These are phyloP conservation scores for Spheniscus mendiculus DNA, from an alignment of 2,113 vertebrate species.

Conservation along the genomic window DNA sequence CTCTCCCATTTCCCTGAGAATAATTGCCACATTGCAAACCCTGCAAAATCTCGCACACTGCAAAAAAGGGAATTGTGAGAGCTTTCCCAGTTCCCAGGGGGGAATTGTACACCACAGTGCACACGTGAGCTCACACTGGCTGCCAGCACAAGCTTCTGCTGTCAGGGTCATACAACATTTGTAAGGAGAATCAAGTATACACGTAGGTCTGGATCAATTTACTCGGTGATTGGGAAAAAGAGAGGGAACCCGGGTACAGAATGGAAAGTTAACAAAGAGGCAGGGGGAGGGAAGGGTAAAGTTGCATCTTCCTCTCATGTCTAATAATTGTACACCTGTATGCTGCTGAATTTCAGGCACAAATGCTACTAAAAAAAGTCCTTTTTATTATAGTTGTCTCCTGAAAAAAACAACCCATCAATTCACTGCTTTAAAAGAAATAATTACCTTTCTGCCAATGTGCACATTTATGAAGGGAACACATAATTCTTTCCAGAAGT, in stretches of 20 bases:
- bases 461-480: not conserved
- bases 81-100: not conserved
- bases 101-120: not conserved
- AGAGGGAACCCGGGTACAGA: not conserved
- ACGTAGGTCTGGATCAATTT: not conserved
- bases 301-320: not conserved
- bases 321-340: not conserved
- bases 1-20: not conserved
- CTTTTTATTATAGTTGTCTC: not conserved
- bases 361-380: not conserved
- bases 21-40: not conserved
- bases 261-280: not conserved
- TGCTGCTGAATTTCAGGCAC: not conserved
- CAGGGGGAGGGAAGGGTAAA: not conserved
- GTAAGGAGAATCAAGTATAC: not conserved
- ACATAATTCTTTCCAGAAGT: not conserved
- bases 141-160: not conserved
- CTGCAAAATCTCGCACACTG: accelerated
- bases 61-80: not conserved
- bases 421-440: not conserved
- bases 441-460: not conserved
- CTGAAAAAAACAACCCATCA: not conserved
- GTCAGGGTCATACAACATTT: not conserved
- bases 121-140: accelerated
- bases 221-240: not conserved